These are phyloP conservation scores for Platygyra sinensis DNA, from an alignment of 64 coral and sea anemone species.

Conservation along the genomic window DNA sequence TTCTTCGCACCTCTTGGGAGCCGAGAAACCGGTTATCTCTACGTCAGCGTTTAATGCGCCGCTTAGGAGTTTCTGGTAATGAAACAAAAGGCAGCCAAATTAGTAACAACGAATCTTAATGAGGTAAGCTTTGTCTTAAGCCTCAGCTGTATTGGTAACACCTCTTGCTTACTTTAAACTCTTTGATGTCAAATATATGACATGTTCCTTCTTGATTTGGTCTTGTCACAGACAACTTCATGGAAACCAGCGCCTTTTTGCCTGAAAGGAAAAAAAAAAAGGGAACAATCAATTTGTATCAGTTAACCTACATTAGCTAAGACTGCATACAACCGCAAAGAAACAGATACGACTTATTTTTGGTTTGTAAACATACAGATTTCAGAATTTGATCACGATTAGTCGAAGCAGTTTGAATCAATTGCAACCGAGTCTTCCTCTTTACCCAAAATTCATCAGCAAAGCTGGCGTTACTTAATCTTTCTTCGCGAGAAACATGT, in stretches of 20 bases:
- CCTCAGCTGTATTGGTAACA: background rate
- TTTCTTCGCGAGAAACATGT: too few relatives aligned
- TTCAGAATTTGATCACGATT: too few relatives aligned
- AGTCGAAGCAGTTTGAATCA: too few relatives aligned
- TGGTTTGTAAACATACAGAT: too few relatives aligned
- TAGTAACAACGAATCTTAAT: background rate
- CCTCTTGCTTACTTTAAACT: slow-evolving; percentile 63
- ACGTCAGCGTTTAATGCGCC: slow-evolving; percentile 37
- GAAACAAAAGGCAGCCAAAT: background rate
- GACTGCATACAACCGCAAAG: too few relatives aligned
- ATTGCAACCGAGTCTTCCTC: too few relatives aligned
- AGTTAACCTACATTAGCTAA: too few relatives aligned
- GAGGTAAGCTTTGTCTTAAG: too few relatives aligned
- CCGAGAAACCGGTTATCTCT: background rate
- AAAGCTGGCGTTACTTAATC: too few relatives aligned
- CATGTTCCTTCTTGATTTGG: slow-evolving; percentile 58
- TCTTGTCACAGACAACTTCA: slow-evolving; percentile 60
- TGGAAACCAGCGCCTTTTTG: slow-evolving; percentile 41
- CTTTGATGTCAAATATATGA: slow-evolving; percentile 62
- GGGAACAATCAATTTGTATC: background rate
- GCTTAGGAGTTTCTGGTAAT: slow-evolving; percentile 51
- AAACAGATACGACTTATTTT: too few relatives aligned
- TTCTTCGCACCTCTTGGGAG: slow-evolving; percentile 24
- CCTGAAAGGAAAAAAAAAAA: background rate
- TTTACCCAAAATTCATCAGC: too few relatives aligned